Conservation (phyloP, 2,888 invertebrate species). For the Agrilus mali region DNA sequence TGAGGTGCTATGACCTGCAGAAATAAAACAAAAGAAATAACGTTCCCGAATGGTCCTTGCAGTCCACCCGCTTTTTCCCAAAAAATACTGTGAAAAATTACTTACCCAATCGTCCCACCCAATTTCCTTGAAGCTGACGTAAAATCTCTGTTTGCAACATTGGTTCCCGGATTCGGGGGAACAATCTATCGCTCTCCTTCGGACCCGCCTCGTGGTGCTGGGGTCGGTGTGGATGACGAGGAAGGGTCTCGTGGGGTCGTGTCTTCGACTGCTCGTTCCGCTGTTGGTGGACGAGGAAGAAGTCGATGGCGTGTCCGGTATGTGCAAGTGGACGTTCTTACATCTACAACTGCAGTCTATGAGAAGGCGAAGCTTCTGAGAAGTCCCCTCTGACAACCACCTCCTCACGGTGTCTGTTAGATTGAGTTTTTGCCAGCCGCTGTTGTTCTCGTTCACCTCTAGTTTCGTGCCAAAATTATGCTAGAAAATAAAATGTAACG, state of each 20-base stretch:
- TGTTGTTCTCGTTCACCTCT: constrained; percentile 41
- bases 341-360: constrained; percentile 73
- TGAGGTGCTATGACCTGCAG: constrained; percentile 45
- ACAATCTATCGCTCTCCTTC: constrained; percentile 76
- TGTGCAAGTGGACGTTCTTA: constrained; percentile 61
- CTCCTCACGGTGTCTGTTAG: constrained; percentile 63
- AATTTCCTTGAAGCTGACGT: constrained; percentile 80
- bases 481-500: constrained; percentile 31
- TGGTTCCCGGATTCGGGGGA: constrained; percentile 55
- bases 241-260: constrained; percentile 65
- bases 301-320: constrained; percentile 29
- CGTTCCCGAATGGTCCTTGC: no score
- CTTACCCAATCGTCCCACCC: constrained; percentile 90
- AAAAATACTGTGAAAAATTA: no score
- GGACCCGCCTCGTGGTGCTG: constrained; percentile 53
- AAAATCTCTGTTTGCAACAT: constrained; percentile 82
- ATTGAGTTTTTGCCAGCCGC: constrained; percentile 82
- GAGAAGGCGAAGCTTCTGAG: constrained; percentile 57
- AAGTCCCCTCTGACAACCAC: constrained; percentile 47
- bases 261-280: constrained; percentile 11
- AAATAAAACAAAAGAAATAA: neutral
- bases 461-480: constrained; percentile 46
- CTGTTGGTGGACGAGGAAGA: neutral
- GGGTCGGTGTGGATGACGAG: constrained; percentile 69
- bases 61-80: no score